phyloP scores from a whole-genome alignment of 2,888 invertebrate species.

The Pycnomerus fuliginosus region DNA sequence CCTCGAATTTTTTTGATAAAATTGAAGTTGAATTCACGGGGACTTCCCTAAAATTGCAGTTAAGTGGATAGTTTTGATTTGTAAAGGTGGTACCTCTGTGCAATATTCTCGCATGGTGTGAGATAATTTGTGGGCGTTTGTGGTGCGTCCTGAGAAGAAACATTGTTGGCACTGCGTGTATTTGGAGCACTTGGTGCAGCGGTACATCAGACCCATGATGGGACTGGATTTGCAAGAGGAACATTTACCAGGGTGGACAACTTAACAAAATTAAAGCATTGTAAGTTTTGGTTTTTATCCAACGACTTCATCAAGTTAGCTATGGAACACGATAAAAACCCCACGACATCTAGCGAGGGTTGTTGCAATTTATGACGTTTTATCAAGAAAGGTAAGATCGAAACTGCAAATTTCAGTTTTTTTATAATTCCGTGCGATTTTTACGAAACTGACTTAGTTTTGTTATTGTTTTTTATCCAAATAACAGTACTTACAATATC shows the following conservation, averaged over 20 bases:
- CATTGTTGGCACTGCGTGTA: conserved; percentile 70
- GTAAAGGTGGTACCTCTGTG: conserved; percentile 47
- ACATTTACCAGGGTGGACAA: conserved; percentile 62
- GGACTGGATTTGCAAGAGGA: conserved; percentile 61
- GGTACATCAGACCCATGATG: conserved; percentile 62
- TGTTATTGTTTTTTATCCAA: too few relatives aligned
- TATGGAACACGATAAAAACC: too few relatives aligned
- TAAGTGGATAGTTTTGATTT: neutral
- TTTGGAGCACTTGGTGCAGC: conserved; percentile 64
- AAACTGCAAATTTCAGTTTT: too few relatives aligned
- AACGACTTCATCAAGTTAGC: too few relatives aligned
- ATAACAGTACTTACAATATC: too few relatives aligned
- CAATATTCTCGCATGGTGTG: conserved; percentile 69
- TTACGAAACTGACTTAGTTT: too few relatives aligned
- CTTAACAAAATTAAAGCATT: too few relatives aligned
- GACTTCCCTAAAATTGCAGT: conserved; percentile 21
- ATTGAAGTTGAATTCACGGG: conserved; percentile 30
- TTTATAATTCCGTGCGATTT: too few relatives aligned
- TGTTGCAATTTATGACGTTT: too few relatives aligned
- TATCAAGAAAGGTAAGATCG: too few relatives aligned
- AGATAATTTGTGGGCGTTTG: conserved; percentile 63
- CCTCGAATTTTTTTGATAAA: conserved; percentile 42
- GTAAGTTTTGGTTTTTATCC: too few relatives aligned
- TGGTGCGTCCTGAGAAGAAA: conserved; percentile 62
- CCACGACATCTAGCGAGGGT: too few relatives aligned